Base-by-base conservation (phyloP, 2,797 vertebrate genomes). In the Pangasius djambal region DNA sequence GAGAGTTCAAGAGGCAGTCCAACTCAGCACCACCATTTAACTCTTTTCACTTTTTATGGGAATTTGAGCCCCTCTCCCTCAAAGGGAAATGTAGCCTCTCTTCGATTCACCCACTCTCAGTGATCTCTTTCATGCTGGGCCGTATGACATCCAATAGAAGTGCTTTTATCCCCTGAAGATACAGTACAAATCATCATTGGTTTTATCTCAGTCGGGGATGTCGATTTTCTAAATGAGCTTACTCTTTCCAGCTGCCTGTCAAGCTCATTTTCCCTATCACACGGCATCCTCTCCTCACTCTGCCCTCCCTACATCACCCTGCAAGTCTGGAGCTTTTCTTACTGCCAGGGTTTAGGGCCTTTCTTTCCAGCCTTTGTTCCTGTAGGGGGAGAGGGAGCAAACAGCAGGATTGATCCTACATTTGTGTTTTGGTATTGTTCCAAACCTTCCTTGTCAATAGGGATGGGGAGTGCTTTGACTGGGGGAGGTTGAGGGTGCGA, bases 121-220 rank as follows among this genome's bases (percentile, higher is more conserved):
- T 89, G 83, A 94, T 90, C 92, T 88, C 92, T 95, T 97, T 96
- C 94, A 95, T 95, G 94, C 96, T 93, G 91, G 90, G 91, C 87
- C 83, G 88, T 91, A 90, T 92, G 93, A 95, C 95, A 96, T 97
- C 96, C 96, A 96, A 96, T 94, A 97, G 96, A 97, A 97, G 95
- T 95, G 96, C 96, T 96, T 98, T 97, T 97, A 97, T 98, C 95
- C 96, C 97, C 96, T 92, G 95, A 97, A 98, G 97, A 97, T 97
- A 97, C 96, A 97, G 97, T 97, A 97, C 96, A 98, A 98, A 98
- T 98, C 97, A 98, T 96, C 95, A 93, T 96, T 97, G 97, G 97
- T 97, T 98, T 98, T 97, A 97, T 98, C 98, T 97, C 97, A 97
- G 97, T 95, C 96, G 96, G 97, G 96, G 96, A 96, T 97, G 97